These are phyloP conservation scores for Ophraella communa DNA, from an alignment of 2,888 invertebrate genomes.

Conservation along the genomic window DNA sequence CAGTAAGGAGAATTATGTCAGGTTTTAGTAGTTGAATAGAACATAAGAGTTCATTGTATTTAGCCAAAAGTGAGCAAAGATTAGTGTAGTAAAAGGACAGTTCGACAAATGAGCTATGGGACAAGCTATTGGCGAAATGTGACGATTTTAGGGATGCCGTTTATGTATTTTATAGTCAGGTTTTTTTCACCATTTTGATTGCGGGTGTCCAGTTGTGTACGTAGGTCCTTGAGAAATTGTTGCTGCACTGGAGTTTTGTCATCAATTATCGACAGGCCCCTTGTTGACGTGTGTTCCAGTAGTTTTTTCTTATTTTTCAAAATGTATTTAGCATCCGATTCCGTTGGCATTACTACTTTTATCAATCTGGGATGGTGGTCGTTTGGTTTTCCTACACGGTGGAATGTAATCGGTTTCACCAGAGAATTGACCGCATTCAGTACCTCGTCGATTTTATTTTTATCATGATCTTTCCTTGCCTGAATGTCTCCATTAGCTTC, in stretches of 20 bases:
- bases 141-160: too few relatives aligned
- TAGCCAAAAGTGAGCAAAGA: too few relatives aligned
- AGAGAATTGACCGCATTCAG: too few relatives aligned
- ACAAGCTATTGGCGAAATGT: too few relatives aligned
- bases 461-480: not conserved
- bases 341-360: not conserved
- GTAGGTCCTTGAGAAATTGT: not conserved
- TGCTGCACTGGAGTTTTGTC: not conserved
- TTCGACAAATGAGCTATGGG: too few relatives aligned
- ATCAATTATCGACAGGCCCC: not conserved
- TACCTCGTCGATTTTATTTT: not conserved
- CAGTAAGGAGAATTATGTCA: too few relatives aligned
- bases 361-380: not conserved
- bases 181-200: not conserved
- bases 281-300: not conserved
- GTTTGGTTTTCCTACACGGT: not conserved
- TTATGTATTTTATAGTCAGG: too few relatives aligned
- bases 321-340: conserved; percentile 1
- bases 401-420: not conserved
- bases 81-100: too few relatives aligned
- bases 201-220: not conserved
- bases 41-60: too few relatives aligned
- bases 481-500: not conserved
- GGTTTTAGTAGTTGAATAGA: too few relatives aligned
- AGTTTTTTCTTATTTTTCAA: conserved; percentile 9